Percentiles rank a stretch among this genome's conserved stretches.
These are phyloP conservation scores for Eupithecia abbreviata DNA, from an alignment of 2,888 invertebrate species.

Conservation along the genomic window DNA sequence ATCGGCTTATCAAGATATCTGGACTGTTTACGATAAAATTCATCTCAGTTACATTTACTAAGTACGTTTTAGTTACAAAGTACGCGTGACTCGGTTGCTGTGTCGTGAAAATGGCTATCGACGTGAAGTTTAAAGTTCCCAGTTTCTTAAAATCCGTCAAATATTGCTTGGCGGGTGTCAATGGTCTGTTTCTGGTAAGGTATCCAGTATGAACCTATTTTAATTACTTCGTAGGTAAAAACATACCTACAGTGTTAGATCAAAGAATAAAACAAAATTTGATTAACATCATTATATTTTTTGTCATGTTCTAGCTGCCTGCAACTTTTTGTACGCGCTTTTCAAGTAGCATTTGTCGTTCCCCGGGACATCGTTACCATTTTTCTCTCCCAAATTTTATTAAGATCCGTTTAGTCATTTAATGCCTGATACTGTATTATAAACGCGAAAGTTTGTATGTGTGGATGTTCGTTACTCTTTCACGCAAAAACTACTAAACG, in stretches of 20 bases:
- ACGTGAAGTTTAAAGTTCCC: conserved; percentile 80
- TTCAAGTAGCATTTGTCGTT: too few relatives aligned
- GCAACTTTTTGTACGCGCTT: too few relatives aligned
- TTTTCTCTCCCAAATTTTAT: too few relatives aligned
- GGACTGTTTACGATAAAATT: conserved; percentile 65
- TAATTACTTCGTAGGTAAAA: neutral
- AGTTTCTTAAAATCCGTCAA: conserved; percentile 81
- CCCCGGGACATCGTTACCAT: too few relatives aligned
- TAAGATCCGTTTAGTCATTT: too few relatives aligned
- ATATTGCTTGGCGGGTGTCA: conserved; percentile 89
- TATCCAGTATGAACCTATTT: neutral
- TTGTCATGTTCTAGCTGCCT: too few relatives aligned
- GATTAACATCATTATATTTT: too few relatives aligned
- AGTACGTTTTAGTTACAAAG: conserved; percentile 25
- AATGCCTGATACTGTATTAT: too few relatives aligned
- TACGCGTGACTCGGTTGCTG: conserved; percentile 27
- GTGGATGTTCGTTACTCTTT: too few relatives aligned
- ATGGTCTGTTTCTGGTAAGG: conserved; percentile 90
- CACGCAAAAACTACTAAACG: too few relatives aligned
- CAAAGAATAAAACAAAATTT: too few relatives aligned
- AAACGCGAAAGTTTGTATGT: too few relatives aligned
- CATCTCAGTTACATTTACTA: conserved; percentile 57
- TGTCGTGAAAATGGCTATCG: conserved; percentile 50
- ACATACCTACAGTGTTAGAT: neutral
- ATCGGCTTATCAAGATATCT: conserved; percentile 74